Conservation (phyloP, 2,113 vertebrate genomes). For the Eleginops maclovinus region DNA sequence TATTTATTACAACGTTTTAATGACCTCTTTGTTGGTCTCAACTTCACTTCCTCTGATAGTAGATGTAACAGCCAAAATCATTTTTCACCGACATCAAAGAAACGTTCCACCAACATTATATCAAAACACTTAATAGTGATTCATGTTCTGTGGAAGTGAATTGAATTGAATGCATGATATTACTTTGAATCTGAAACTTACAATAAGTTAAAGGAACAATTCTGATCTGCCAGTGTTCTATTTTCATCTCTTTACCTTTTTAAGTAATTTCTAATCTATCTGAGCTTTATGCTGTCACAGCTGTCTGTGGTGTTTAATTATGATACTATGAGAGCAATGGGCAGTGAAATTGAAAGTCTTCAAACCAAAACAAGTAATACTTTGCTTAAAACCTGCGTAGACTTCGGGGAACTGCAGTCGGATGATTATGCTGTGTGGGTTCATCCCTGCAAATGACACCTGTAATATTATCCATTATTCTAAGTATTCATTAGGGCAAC, state of each 20-base stretch:
- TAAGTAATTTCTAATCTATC: no score
- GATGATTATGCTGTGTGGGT: background rate
- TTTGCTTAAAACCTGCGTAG: no score
- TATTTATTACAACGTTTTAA: background rate
- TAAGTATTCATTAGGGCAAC: background rate
- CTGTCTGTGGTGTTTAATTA: no score
- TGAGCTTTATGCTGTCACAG: background rate
- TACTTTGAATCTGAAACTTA: no score
- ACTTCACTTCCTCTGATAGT: background rate
- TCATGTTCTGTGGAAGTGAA: background rate
- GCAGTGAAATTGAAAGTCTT: no score
- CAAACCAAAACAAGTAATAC: background rate
- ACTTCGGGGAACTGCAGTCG: no score
- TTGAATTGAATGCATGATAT: no score
- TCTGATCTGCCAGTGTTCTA: background rate
- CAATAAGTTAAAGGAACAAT: background rate
- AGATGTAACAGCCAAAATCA: background rate
- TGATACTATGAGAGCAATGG: no score
- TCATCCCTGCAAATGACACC: no score
- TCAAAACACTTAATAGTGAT: no score
- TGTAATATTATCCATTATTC: background rate
- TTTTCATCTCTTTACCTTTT: no score
- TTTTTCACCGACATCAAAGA: background rate
- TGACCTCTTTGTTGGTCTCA: background rate
- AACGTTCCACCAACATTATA: background rate